Evolutionary conservation across 2,888 invertebrate species (phyloP).

Genomic region (Cheilosia vernalis): DNA sequence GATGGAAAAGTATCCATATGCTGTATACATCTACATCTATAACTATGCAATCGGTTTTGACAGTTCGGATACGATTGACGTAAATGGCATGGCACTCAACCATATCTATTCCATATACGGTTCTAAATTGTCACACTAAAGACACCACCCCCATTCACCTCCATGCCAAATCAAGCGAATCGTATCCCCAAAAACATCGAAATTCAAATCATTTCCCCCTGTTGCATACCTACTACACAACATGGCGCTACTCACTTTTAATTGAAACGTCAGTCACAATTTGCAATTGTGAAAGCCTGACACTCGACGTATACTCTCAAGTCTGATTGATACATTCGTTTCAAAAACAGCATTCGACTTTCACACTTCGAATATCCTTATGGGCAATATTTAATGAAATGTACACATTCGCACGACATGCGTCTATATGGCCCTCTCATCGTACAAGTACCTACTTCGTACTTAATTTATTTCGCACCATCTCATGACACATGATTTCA

Average conservation of each 20-base stretch:
- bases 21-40: too few relatives aligned
- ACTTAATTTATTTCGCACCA: slow-evolving; percentile 60
- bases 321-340: slow-evolving; percentile 31
- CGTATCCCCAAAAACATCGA: too few relatives aligned
- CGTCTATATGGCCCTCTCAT: slow-evolving; percentile 43
- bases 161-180: too few relatives aligned
- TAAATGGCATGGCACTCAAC: too few relatives aligned
- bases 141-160: too few relatives aligned
- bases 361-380: slow-evolving; percentile 49
- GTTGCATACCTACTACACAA: background rate
- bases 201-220: background rate
- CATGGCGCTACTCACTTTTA: slow-evolving; percentile 11
- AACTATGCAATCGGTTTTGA: too few relatives aligned
- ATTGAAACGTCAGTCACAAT: slow-evolving; percentile 24
- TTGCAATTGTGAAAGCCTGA: slow-evolving; percentile 28
- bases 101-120: too few relatives aligned
- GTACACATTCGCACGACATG: slow-evolving; percentile 49
- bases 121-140: too few relatives aligned
- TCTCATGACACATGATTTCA: slow-evolving; percentile 63
- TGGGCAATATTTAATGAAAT: slow-evolving; percentile 35
- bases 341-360: slow-evolving; percentile 23
- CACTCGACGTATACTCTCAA: background rate
- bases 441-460: slow-evolving; percentile 15
- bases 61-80: too few relatives aligned
- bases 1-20: too few relatives aligned